Evolutionary conservation across 2,113 vertebrate species (phyloP).

Genomic region (Stegostoma tigrinum): DNA sequence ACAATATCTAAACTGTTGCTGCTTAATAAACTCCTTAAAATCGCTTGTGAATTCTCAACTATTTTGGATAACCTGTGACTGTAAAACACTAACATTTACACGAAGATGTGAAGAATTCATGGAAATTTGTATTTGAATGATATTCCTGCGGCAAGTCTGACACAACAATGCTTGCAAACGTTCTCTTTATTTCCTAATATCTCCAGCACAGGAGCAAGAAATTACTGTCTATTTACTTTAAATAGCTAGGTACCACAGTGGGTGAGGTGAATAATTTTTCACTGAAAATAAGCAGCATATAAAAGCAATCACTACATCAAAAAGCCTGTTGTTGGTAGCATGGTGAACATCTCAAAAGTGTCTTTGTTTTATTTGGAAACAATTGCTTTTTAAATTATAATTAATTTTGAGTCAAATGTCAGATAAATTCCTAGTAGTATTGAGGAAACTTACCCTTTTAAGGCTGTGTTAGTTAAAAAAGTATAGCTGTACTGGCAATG

Average conservation of each 20-base stretch:
- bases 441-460: background rate
- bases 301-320: background rate
- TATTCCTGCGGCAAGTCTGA: background rate
- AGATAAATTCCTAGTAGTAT: background rate
- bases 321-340: background rate
- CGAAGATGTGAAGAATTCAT: background rate
- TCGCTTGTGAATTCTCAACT: background rate
- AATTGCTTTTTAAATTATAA: background rate
- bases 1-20: background rate
- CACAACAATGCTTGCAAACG: background rate
- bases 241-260: background rate
- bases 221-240: background rate
- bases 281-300: background rate
- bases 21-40: background rate
- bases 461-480: background rate
- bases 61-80: background rate
- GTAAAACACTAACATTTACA: background rate
- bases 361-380: background rate
- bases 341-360: background rate
- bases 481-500: background rate
- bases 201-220: background rate
- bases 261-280: background rate
- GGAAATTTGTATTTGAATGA: background rate
- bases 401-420: background rate
- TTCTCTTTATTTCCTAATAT: background rate